A percentile compares a stretch with the other conserved stretches of the same genome.
These are phyloP conservation scores for Cephalopholis sonnerati DNA, from an alignment of 2,113 vertebrate genomes.

Conservation along the genomic window DNA sequence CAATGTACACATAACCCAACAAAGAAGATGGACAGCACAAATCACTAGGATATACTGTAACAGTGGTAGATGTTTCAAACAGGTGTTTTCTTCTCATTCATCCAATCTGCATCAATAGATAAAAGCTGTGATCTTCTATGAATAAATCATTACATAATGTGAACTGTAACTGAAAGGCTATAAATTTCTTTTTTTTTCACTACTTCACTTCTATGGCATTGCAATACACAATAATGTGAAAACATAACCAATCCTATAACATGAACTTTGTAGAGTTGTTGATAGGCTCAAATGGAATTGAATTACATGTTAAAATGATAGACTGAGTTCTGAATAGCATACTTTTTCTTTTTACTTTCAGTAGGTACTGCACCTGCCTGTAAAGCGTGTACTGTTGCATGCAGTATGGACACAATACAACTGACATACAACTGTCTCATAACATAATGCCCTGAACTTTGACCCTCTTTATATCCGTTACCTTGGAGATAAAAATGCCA, in stretches of 20 bases:
- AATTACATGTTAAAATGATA: not conserved
- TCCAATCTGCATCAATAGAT: not conserved
- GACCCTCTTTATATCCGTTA: no score
- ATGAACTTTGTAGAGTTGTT: not conserved
- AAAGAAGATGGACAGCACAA: not conserved
- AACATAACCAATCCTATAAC: not conserved
- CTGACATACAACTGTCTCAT: no score
- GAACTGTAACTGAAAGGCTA: not conserved
- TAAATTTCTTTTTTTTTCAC: not conserved
- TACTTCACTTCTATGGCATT: not conserved
- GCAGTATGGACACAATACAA: no score
- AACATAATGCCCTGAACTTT: no score
- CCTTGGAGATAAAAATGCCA: no score
- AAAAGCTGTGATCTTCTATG: not conserved
- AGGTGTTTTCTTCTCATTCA: not conserved
- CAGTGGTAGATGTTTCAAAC: not conserved
- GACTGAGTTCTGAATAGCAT: not conserved
- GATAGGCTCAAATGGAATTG: not conserved
- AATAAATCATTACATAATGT: not conserved
- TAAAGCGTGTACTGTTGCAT: no score
- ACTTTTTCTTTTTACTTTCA: no score
- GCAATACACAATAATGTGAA: not conserved
- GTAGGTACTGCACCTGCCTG: no score
- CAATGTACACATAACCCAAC: slow-evolving; percentile 68
- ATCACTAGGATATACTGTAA: not conserved